A percentile compares a stretch with the other conserved stretches of the same genome.
Conservation (phyloP, 2,113 vertebrate genomes). For the Hippocampus mohnikei region DNA sequence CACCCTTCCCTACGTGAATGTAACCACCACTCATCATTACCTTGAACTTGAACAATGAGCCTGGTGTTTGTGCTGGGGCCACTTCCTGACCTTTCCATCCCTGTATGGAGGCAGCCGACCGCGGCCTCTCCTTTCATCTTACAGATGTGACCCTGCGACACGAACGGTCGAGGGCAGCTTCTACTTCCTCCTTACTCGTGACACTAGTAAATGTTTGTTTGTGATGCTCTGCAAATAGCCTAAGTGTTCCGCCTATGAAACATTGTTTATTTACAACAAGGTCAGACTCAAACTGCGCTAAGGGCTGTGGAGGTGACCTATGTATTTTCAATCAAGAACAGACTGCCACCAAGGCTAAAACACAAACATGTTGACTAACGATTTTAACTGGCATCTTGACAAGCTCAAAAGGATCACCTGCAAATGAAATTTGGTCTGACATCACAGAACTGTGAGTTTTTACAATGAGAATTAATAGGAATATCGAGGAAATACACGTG, state of each 20-base stretch:
- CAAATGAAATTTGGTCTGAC: background rate
- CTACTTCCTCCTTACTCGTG: slow-evolving; percentile 22
- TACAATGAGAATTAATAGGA: background rate
- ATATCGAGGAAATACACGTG: background rate
- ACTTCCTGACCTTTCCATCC: slow-evolving; percentile 68
- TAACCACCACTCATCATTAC: slow-evolving; percentile 64
- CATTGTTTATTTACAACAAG: background rate
- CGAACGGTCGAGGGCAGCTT: slow-evolving; percentile 30
- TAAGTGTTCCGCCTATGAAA: background rate
- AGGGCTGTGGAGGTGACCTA: background rate
- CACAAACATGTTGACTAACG: background rate
- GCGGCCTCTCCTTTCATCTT: slow-evolving; percentile 66
- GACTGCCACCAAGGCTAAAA: background rate
- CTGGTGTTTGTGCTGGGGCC: slow-evolving; percentile 68
- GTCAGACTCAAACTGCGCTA: background rate
- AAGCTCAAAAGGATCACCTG: background rate
- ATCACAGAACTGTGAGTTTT: background rate
- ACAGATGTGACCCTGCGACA: slow-evolving; percentile 57
- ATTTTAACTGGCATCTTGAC: background rate
- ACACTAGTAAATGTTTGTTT: slow-evolving; percentile 20
- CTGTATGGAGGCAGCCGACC: slow-evolving; percentile 59
- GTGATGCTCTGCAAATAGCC: background rate
- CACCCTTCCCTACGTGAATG: slow-evolving; percentile 34
- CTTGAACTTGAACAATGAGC: slow-evolving; percentile 74
- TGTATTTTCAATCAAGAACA: background rate